Base-by-base conservation (phyloP, 2,797 vertebrate genomes). In the Petrocephalus schoutedeni region DNA sequence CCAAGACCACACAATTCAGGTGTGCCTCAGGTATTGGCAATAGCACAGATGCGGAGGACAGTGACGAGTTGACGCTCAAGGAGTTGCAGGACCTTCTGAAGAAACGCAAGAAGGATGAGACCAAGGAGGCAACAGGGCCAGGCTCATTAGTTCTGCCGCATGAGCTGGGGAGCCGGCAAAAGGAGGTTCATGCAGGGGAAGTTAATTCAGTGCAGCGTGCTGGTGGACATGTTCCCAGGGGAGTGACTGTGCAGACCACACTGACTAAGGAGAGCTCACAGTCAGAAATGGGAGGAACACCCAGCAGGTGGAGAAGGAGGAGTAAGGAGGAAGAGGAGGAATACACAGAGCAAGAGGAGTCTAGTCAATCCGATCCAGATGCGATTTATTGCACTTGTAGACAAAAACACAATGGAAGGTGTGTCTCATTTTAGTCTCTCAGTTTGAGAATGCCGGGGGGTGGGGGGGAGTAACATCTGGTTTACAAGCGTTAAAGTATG, bases 321-420 rank as follows among this genome's bases (percentile, higher is more conserved):
- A 92, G 90, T 89, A 94, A 95, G 89, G 93, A 53, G 91, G 94
- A 89, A 4, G 96, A 94, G 1, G 58, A 74, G 1, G 8, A 86
- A 14, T 88, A 80, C 5, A 87, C 51, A 19, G 90, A 89, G 5
- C 16, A 89, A 0, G 90, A 91, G 21, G 89, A 89, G 89, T 93
- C 93, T 86, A 93, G 84, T 57, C 94, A 95, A 88, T 95, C 93
- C 0, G 95, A 98, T 90, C 94, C 96, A 4, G 95, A 93, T 2
- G 92, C 96, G 1, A 90, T 97, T 1, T 98, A 96, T 88, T 97
- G 96, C 93, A 95, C 98, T 88, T 99, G 98, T 91, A 96, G 94
- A 3, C 97, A 98, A 90, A 97, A 95, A 82, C 96, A 97, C 71
- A 96, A 97, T 90, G 96, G 98, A 93, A 97, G 98, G 98, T 99